These are phyloP conservation scores for Lontra canadensis DNA, from an alignment of 2,113 vertebrate genomes.

Conservation along the genomic window DNA sequence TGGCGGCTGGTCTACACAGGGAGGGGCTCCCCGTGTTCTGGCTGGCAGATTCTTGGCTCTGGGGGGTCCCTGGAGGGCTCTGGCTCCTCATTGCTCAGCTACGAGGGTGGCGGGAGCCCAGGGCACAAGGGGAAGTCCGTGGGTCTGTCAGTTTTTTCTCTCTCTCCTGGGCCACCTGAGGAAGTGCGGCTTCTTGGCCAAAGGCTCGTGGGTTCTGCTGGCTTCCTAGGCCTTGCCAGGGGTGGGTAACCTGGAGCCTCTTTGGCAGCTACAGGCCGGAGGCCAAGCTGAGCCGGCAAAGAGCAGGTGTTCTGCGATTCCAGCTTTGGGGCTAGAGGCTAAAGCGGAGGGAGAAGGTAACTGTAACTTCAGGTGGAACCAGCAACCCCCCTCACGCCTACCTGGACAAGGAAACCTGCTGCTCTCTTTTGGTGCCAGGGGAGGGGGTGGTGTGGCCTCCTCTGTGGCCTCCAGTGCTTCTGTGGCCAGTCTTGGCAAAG, in stretches of 20 bases:
- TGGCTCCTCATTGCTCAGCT: not conserved
- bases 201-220: not conserved
- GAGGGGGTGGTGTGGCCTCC: not conserved
- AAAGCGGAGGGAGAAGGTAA: not conserved
- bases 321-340: not conserved
- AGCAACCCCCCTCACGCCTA: not conserved
- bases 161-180: not conserved
- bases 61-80: not conserved
- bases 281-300: not conserved
- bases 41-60: constrained; percentile 10
- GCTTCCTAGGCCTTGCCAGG: not conserved
- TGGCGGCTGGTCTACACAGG: not conserved
- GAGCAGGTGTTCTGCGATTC: not conserved
- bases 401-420: not conserved
- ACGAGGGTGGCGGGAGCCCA: not conserved
- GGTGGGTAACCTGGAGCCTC: not conserved
- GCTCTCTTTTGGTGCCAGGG: not conserved
- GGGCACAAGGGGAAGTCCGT: not conserved
- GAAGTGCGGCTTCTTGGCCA: not conserved
- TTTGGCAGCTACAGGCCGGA: not conserved
- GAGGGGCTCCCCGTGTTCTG: not conserved
- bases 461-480: not conserved
- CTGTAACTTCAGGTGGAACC: not conserved
- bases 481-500: not conserved
- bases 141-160: not conserved